A percentile compares a stretch with the other conserved stretches of the same genome.
phyloP scores from a whole-genome alignment of 2,888 invertebrate genomes.

The Pogonocherus hispidulus region DNA sequence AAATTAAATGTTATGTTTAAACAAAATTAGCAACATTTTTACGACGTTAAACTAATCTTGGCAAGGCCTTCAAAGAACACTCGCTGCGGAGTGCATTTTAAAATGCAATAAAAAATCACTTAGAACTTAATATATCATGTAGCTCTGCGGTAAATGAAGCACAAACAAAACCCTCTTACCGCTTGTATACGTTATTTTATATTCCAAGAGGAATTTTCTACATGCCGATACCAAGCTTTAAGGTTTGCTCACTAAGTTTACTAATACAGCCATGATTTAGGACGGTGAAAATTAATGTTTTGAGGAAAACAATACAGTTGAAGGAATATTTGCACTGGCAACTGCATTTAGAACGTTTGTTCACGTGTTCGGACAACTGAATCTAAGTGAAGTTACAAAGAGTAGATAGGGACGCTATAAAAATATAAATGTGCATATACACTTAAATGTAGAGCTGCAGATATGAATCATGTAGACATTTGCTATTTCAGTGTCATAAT shows the following conservation, averaged over 20 bases:
- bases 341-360: too few species aligned
- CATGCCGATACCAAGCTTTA: background rate
- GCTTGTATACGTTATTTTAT: background rate
- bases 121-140: conserved; percentile 25
- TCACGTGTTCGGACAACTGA: too few species aligned
- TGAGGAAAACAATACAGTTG: too few species aligned
- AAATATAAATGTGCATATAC: too few species aligned
- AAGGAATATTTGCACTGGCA: background rate
- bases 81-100: conserved; percentile 20
- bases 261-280: background rate
- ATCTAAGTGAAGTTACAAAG: too few species aligned
- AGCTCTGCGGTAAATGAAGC: conserved; percentile 11
- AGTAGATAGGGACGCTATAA: too few species aligned
- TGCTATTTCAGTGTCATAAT: too few species aligned
- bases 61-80: conserved; percentile 12
- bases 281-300: background rate
- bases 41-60: conserved; percentile 19
- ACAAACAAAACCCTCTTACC: conserved; percentile 3
- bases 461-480: too few species aligned
- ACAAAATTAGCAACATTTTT: conserved; percentile 20
- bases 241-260: background rate
- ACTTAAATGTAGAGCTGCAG: too few species aligned
- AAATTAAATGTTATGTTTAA: conserved; percentile 22
- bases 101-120: conserved; percentile 21
- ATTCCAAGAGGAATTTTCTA: background rate